Base-by-base conservation (phyloP, 2,797 vertebrate genomes). In the Catharus ustulatus region DNA sequence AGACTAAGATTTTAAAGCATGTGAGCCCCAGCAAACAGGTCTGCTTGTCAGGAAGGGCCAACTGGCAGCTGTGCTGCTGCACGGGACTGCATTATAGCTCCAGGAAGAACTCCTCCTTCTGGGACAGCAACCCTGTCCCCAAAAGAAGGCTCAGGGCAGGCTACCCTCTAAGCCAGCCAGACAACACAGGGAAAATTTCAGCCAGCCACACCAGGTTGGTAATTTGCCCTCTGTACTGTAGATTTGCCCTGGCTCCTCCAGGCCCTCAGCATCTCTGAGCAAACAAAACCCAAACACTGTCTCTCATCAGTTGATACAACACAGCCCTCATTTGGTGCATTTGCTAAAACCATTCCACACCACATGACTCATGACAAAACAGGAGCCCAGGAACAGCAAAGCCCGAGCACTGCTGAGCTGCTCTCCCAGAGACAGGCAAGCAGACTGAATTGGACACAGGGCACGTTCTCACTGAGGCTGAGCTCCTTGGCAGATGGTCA, bases 351-450 rank as follows among this genome's bases (percentile, higher is more conserved):
- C 18, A 18, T 15, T 66, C 48, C 64, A 12, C 49, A 32, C 19
- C 42, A 61, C 0, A 0, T 34, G 26, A 42, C 15, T 63, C 15
- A 16, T 4, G 10, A 12, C 26, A 34, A 52, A 61, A 8, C 5
- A 16, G 64, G 38, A 82, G 13, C 17, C 66, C 43, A 32, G 46
- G 34, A 67, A 32, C 10, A 46, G 68, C 54, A 58, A 32, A 32
- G 34, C 74, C 27, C 38, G 13, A 36, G n/a, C 6, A 3, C 77
- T 67, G 66, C 68, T 62, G 79, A 46, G 73, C 89, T 58, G 32
- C 9, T 24, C 34, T 89, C 63, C 43, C 82, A 83, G 63, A 61
- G 34, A 63, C 43, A 76, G 36, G 62, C 49, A 51, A 19, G 38
- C 43, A 42, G 15, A 74, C 32, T 19, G 32, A 63, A 51, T 9